Evolutionary conservation across 2,113 vertebrate species (phyloP).

Genomic region (Rhegmatorhina hoffmannsi): DNA sequence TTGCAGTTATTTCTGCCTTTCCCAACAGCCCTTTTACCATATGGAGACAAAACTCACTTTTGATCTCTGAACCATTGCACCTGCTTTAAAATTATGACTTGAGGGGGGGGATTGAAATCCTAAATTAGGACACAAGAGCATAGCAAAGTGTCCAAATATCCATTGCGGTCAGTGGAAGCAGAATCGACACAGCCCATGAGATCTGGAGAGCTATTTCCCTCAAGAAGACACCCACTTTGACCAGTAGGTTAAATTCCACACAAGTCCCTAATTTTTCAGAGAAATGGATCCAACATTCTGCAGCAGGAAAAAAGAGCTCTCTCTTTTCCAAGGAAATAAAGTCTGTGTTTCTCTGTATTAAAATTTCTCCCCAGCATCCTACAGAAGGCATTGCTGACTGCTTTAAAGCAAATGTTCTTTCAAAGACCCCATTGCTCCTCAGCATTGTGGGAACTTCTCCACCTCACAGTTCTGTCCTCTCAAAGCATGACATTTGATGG

Average conservation of each 20-base stretch:
- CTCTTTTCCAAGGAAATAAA: neutral
- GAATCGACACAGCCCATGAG: fast-evolving
- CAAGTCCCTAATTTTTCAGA: neutral
- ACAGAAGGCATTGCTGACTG: neutral
- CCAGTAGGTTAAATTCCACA: neutral
- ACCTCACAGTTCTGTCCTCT: neutral
- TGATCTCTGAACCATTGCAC: neutral
- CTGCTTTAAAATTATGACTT: neutral
- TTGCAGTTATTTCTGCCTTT: neutral
- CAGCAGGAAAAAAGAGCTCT: neutral
- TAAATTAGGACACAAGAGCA: neutral
- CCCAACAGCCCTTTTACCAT: neutral
- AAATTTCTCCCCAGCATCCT: neutral
- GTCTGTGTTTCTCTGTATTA: neutral
- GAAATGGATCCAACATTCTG: neutral
- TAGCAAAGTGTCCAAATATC: neutral
- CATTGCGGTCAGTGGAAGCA: fast-evolving
- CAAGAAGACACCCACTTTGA: neutral
- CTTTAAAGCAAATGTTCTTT: neutral
- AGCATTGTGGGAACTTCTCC: neutral
- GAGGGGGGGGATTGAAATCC: neutral
- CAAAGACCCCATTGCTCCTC: neutral
- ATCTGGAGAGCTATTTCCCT: neutral
- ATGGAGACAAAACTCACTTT: neutral
- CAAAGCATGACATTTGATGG: neutral